Evolutionary conservation across 2,888 invertebrate genomes (phyloP).

Genomic region (Gisinianus flammeolus): DNA sequence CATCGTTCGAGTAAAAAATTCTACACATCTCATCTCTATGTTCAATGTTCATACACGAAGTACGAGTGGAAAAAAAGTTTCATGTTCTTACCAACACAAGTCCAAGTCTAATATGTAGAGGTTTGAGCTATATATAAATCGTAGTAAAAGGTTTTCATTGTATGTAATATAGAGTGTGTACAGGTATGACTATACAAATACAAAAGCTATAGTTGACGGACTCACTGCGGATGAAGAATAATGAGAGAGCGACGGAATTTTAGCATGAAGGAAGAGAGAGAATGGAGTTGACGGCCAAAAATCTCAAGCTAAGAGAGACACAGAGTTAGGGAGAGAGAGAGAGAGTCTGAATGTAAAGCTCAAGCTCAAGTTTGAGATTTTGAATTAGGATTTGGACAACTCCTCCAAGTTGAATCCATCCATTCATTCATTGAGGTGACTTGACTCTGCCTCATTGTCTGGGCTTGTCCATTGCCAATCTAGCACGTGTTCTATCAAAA

Average conservation of each 20-base stretch:
- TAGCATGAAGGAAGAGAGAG: slow-evolving; percentile 1
- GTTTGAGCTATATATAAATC: neutral
- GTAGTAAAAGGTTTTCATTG: neutral
- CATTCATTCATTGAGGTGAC: slow-evolving; percentile 27
- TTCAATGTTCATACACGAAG: neutral
- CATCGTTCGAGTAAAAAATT: neutral
- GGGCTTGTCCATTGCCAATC: slow-evolving; percentile 30
- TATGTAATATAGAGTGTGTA: neutral
- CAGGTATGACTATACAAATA: neutral
- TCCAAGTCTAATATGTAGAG: neutral
- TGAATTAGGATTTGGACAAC: slow-evolving; percentile 20
- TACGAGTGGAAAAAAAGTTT: neutral
- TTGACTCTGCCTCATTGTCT: slow-evolving; percentile 30
- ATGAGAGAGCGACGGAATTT: slow-evolving; percentile 2
- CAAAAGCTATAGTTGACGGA: neutral
- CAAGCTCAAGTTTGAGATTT: slow-evolving; percentile 1
- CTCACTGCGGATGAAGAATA: slow-evolving; percentile 11
- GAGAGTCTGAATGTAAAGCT: slow-evolving; percentile 3
- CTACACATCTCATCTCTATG: neutral
- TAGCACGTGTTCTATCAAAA: slow-evolving; percentile 41
- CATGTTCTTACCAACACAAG: neutral
- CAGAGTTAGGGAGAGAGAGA: neutral
- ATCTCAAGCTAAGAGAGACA: neutral
- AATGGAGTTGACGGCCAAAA: slow-evolving; percentile 13
- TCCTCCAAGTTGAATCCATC: slow-evolving; percentile 13